These are phyloP conservation scores for Heliconius eleuchia DNA, from an alignment of 1,140 invertebrate species.

Conservation along the genomic window DNA sequence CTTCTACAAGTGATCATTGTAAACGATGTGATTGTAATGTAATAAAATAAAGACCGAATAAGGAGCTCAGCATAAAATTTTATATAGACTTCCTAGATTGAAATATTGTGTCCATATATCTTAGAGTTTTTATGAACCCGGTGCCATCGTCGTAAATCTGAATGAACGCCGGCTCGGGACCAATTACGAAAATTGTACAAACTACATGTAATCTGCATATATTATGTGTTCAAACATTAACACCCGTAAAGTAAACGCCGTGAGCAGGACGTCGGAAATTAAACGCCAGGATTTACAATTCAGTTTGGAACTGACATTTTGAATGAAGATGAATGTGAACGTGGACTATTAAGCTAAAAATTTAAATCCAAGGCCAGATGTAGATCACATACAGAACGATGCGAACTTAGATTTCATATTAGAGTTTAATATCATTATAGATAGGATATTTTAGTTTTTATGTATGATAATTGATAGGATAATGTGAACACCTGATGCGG, in stretches of 20 bases:
- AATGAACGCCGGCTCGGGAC: constrained; percentile 34
- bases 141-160: constrained; percentile 39
- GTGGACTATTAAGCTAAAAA: constrained; percentile 32
- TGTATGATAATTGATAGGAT: no score
- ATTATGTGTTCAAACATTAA: constrained; percentile 36
- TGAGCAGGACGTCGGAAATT: constrained; percentile 28
- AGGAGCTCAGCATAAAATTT: constrained; percentile 22
- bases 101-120: constrained; percentile 9
- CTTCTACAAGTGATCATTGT: not conserved
- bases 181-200: constrained; percentile 44
- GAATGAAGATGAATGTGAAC: constrained; percentile 39
- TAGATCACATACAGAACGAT: constrained; percentile 19
- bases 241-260: constrained; percentile 20
- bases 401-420: not conserved
- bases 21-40: not conserved
- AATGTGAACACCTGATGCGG: no score
- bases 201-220: constrained; percentile 30
- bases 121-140: constrained; percentile 31
- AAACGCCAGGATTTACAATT: constrained; percentile 36
- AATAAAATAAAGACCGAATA: constrained; percentile 22
- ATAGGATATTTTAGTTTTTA: no score
- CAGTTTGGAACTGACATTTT: constrained; percentile 40
- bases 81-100: constrained; percentile 36
- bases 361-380: constrained; percentile 31
- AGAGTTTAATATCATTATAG: not conserved